Evolutionary conservation across 2,888 invertebrate genomes (phyloP), one percentile per base, ranked within the genome.

Genomic region (Stegophylla sp.): DNA sequence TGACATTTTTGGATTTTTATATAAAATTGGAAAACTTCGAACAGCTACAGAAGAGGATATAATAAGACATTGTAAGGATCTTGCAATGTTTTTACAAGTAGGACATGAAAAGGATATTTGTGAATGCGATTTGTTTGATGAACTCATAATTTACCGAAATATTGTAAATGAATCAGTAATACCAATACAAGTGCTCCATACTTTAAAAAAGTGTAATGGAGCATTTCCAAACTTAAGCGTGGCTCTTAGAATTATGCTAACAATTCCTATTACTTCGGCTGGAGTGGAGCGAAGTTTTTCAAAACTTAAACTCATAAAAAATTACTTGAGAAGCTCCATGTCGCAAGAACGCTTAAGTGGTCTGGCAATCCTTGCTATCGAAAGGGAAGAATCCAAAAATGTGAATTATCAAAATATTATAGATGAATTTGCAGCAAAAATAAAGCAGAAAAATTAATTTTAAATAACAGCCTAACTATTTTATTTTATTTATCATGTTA

Each of bases 1-100:
- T 28, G 45, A 67, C 45, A 67, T 67, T 67, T 67, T 67, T 67
- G 45, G 45, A 67, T 67, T 67, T 45, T 66, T 67, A 45, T 45
- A 45, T 45, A 67, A 67, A 45, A 45, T 43, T 45, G 23, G 43
- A 43, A 45, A 66, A 23, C 43, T 43, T 43, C 43, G 43, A 66
- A 43, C 26, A 13, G n/a, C 5, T 45, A 67, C 45, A 67, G 17
- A 45, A 45, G 26, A 67, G 15, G 45, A 45, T 45, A 67, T 67
- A 45, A 45, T 23, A 26, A 23, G 15, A 23, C 0, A 67, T 26
- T 45, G 48, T 67, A 48, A 67, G 23, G 26, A 67, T 26, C 9
- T 48, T 17, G 66, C 45, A 67, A 45, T 67, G 45, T 45, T 45
- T 67, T 67, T 67, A 67, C 4, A 67, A 67, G 1, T 13, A 45